Percentiles rank a stretch among this genome's conserved stretches.
Conservation (phyloP, 1,140 invertebrate genomes). For the Euglossa dilemma region DNA sequence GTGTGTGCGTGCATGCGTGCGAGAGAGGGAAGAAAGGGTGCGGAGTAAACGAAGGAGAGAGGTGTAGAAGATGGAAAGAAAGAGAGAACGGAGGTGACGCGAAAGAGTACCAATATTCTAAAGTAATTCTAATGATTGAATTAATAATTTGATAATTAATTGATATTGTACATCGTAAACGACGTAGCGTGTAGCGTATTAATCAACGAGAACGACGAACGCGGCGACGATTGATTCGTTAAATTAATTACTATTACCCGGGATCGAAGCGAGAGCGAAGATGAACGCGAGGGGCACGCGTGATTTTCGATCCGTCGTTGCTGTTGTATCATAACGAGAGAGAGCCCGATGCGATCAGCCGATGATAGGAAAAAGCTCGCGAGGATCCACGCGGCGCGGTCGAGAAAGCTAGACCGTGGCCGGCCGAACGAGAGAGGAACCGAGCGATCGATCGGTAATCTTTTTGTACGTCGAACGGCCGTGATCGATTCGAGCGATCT, state of each 20-base stretch:
- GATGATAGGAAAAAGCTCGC: neutral
- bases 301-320: conserved; percentile 61
- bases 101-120: conserved; percentile 82
- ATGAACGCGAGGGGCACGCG: conserved; percentile 16
- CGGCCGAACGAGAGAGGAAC: conserved; percentile 28
- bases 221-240: conserved; percentile 53
- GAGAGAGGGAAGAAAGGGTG: neutral
- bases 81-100: conserved; percentile 53
- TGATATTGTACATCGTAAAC: conserved; percentile 82
- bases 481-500: conserved; percentile 21
- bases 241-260: conserved; percentile 53
- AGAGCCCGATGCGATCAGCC: conserved; percentile 3
- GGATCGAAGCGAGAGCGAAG: conserved; percentile 29
- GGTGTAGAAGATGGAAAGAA: neutral
- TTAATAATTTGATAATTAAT: conserved; percentile 83
- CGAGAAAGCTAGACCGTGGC: neutral
- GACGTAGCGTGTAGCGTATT: conserved; percentile 79
- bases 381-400: neutral
- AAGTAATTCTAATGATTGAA: conserved; percentile 83
- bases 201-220: conserved; percentile 74
- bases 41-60: no score
- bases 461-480: conserved; percentile 47
- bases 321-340: conserved; percentile 73
- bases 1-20: neutral
- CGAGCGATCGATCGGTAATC: conserved; percentile 33